These are phyloP conservation scores for Siphamia tubifer DNA, from an alignment of 2,113 vertebrate species.

Conservation along the genomic window DNA sequence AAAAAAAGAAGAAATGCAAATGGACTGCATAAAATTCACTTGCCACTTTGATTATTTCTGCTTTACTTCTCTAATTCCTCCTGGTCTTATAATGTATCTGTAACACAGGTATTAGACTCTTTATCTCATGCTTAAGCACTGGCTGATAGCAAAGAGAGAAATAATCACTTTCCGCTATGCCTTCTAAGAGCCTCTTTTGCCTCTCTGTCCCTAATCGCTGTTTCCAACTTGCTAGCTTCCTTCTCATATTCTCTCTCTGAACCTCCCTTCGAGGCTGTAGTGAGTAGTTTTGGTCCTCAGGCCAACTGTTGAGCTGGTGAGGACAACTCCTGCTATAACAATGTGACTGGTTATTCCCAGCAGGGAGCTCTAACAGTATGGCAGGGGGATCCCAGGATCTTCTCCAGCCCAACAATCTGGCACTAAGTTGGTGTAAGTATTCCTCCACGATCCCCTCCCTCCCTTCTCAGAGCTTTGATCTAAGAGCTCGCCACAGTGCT, in stretches of 20 bases:
- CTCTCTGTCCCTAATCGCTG: constrained; percentile 29
- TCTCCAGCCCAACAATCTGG: constrained; percentile 87
- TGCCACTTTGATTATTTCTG: constrained; percentile 10
- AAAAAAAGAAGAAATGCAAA: constrained; percentile 4
- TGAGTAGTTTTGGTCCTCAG: constrained; percentile 54
- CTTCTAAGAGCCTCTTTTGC: constrained; percentile 23
- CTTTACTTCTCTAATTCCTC: not conserved
- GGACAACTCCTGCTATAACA: constrained; percentile 71
- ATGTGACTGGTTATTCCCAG: constrained; percentile 85
- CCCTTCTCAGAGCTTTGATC: constrained; percentile 38
- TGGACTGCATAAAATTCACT: constrained; percentile 1
- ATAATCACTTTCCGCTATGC: not conserved
- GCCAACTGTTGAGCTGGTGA: constrained; percentile 51
- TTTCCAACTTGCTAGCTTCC: constrained; percentile 48
- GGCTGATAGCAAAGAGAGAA: constrained; percentile 23
- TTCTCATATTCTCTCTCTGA: constrained; percentile 46
- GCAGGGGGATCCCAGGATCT: constrained; percentile 85
- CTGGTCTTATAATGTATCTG: not conserved
- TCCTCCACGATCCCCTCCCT: constrained; percentile 58
- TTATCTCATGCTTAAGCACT: constrained; percentile 22
- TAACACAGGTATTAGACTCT: not conserved
- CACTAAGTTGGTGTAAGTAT: constrained; percentile 87
- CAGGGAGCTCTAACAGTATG: constrained; percentile 83
- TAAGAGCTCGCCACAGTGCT: constrained; percentile 52
- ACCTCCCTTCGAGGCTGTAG: constrained; percentile 56